A percentile compares a stretch with the other conserved stretches of the same genome.
These are phyloP conservation scores for Sycobia sp. DNA, from an alignment of 1,140 invertebrate species.

Conservation along the genomic window DNA sequence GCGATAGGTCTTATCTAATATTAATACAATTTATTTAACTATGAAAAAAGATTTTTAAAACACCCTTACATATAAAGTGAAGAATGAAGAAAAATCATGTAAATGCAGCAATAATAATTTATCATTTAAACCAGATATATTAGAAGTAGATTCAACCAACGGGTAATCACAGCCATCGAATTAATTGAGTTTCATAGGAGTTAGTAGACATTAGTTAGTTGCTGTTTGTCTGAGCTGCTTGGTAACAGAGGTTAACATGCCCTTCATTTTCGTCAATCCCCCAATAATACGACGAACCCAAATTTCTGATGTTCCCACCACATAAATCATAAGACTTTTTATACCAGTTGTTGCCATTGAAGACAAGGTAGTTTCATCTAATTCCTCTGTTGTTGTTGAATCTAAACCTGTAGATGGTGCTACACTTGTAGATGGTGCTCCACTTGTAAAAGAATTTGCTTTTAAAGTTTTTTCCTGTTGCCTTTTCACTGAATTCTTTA, in stretches of 20 bases:
- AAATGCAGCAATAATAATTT: neutral
- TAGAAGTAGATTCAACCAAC: constrained; percentile 16
- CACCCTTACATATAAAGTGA: constrained; percentile 17
- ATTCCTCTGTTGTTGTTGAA: neutral
- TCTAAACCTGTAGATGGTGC: constrained; percentile 35
- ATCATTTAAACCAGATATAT: neutral
- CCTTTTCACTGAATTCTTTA: constrained; percentile 60
- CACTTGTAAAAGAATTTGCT: constrained; percentile 28
- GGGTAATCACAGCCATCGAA: constrained; percentile 33
- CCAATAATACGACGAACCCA: constrained; percentile 45
- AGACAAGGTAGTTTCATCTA: constrained; percentile 40
- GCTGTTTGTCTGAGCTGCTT: constrained; percentile 35
- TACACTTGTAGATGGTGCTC: constrained; percentile 35
- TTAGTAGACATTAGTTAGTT: constrained; percentile 29
- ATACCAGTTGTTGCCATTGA: constrained; percentile 46
- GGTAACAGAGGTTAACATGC: constrained; percentile 42
- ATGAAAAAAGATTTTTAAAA: too few relatives aligned
- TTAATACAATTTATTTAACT: too few relatives aligned
- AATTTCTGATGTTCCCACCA: constrained; percentile 45
- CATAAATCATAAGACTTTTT: constrained; percentile 50
- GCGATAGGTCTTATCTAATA: too few relatives aligned
- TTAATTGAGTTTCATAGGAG: constrained; percentile 9
- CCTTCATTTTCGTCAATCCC: constrained; percentile 44
- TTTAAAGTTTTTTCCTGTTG: constrained; percentile 48
- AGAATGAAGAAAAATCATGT: constrained; percentile 26